phyloP scores from a whole-genome alignment of 2,113 vertebrate genomes.

The Galeopterus variegatus region DNA sequence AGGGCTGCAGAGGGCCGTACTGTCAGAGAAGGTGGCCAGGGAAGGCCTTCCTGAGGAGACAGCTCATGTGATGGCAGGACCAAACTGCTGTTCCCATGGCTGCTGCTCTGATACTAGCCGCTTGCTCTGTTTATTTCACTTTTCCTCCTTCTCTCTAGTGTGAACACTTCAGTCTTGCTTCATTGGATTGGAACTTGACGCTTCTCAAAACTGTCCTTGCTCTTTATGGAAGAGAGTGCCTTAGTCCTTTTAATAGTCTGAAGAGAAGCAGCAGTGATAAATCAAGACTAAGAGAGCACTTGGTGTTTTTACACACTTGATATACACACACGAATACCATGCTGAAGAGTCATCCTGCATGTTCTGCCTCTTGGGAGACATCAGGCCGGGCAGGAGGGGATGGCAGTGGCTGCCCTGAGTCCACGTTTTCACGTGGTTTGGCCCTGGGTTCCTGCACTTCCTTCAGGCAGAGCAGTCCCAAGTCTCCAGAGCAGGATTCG shows the following conservation, averaged over 20 bases:
- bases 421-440: not conserved
- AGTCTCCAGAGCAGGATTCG: fast-evolving
- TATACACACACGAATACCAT: not conserved
- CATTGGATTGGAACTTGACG: constrained; percentile 18
- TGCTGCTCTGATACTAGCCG: not conserved
- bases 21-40: not conserved
- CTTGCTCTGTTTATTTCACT: constrained; percentile 15
- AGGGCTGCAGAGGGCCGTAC: not conserved
- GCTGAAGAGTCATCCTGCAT: constrained; percentile 8
- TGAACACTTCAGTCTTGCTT: constrained; percentile 54
- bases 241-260: constrained; percentile 35
- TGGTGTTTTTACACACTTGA: constrained; percentile 2
- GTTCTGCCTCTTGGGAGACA: not conserved
- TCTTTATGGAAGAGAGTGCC: constrained; percentile 41
- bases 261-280: constrained; percentile 35
- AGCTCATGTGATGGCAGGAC: not conserved
- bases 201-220: constrained; percentile 18
- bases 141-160: not conserved
- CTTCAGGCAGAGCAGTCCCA: not conserved
- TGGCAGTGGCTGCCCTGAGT: not conserved
- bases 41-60: not conserved
- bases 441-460: not conserved
- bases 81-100: not conserved
- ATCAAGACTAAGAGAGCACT: constrained; percentile 34
- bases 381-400: not conserved